phyloP scores from a whole-genome alignment of 2,888 invertebrate genomes.

The Drosophila histrio region DNA sequence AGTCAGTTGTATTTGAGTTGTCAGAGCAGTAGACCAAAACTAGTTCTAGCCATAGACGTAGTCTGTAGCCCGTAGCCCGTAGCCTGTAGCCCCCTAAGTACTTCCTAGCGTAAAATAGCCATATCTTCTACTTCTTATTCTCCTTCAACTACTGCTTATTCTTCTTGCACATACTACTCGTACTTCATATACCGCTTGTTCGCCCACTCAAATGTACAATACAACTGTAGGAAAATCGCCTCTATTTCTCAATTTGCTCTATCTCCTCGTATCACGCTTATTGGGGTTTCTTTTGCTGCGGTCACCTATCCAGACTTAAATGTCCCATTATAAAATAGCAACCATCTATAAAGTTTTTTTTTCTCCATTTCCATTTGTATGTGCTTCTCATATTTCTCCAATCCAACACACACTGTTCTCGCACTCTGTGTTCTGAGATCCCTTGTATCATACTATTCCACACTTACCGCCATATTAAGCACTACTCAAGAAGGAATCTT shows the following conservation, averaged over 20 bases:
- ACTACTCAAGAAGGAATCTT: too few relatives aligned
- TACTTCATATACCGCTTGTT: background rate
- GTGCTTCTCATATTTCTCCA: background rate
- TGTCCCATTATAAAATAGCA: background rate
- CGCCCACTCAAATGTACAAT: background rate
- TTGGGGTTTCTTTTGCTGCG: background rate
- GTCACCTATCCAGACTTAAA: background rate
- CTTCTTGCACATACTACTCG: background rate
- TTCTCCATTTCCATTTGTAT: background rate
- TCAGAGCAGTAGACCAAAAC: conserved; percentile 83
- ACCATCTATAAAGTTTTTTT: background rate
- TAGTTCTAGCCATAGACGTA: conserved; percentile 58
- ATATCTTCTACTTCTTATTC: background rate
- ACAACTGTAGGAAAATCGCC: background rate
- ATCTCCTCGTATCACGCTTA: background rate
- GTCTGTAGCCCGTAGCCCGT: conserved; percentile 37
- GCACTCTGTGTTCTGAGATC: background rate
- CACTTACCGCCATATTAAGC: background rate
- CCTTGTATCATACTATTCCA: background rate
- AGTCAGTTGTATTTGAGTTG: conserved; percentile 85
- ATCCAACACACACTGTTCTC: background rate
- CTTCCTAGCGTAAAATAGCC: background rate
- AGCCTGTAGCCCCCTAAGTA: conserved; percentile 30
- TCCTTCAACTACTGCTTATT: background rate
- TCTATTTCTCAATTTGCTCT: background rate